Evolutionary conservation across 2,888 invertebrate species (phyloP).

Genomic region (Drosophila nr. medialis): DNA sequence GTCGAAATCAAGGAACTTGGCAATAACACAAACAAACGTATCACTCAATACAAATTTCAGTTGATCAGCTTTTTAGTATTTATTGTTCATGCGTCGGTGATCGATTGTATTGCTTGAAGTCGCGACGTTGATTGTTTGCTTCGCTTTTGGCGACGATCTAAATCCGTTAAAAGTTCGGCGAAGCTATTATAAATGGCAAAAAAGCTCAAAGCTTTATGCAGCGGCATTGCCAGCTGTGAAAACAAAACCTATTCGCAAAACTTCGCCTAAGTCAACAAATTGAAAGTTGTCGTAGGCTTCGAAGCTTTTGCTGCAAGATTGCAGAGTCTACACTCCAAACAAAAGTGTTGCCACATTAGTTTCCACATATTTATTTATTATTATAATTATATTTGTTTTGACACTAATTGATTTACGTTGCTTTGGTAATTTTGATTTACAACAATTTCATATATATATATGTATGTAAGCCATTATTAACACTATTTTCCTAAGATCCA

Average conservation of each 20-base stretch:
- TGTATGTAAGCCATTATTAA: slow-evolving; percentile 45
- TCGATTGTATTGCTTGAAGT: slow-evolving; percentile 52
- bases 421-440: slow-evolving; percentile 72
- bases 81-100: slow-evolving; percentile 35
- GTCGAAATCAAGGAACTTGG: slow-evolving; percentile 23
- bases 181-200: slow-evolving; percentile 71
- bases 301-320: slow-evolving; percentile 38
- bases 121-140: slow-evolving; percentile 55
- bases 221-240: slow-evolving; percentile 50
- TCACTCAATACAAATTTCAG: slow-evolving; percentile 24
- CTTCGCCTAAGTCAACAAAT: slow-evolving; percentile 46
- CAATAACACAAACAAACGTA: slow-evolving; percentile 8
- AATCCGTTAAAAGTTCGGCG: slow-evolving; percentile 72
- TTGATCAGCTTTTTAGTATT: background rate
- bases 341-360: background rate
- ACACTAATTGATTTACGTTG: slow-evolving; percentile 75
- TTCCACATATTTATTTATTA: slow-evolving; percentile 30
- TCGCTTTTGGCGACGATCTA: slow-evolving; percentile 75
- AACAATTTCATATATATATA: slow-evolving; percentile 46
- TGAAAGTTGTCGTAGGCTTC: slow-evolving; percentile 52
- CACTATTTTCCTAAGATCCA: slow-evolving; percentile 41
- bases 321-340: background rate
- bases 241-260: slow-evolving; percentile 14
- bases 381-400: slow-evolving; percentile 62
- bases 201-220: slow-evolving; percentile 57